A percentile compares a stretch with the other conserved stretches of the same genome.
Conservation (phyloP, 2,113 vertebrate species). For the Elephantulus edwardii region DNA sequence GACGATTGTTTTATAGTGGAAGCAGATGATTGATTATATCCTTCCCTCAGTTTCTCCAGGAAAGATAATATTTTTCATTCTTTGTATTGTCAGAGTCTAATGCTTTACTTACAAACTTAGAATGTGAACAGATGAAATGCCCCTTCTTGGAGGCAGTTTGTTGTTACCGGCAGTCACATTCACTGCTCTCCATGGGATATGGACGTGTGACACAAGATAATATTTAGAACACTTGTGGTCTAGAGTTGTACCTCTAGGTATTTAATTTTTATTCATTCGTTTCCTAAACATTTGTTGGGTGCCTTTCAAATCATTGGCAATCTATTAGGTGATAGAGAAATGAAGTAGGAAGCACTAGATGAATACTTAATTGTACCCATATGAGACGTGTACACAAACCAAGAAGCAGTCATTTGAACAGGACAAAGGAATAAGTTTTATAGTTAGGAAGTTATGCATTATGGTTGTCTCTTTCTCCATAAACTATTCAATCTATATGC, state of each 20-base stretch:
- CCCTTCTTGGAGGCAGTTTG: conserved; percentile 35
- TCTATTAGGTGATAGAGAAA: not conserved
- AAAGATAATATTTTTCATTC: conserved; percentile 60
- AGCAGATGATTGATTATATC: conserved; percentile 49
- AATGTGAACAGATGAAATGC: not conserved
- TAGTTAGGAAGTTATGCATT: too few relatives aligned
- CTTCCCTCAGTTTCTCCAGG: conserved; percentile 36
- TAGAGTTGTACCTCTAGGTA: not conserved
- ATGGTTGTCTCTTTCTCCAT: too few relatives aligned
- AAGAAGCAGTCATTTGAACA: too few relatives aligned
- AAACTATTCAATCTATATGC: too few relatives aligned
- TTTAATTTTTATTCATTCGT: not conserved
- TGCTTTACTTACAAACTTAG: conserved; percentile 57
- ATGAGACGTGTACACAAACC: too few relatives aligned
- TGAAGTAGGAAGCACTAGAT: conserved; percentile 16
- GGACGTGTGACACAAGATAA: not conserved
- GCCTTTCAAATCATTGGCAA: not conserved
- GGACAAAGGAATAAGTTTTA: too few relatives aligned
- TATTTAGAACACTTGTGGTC: not conserved
- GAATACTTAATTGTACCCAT: too few relatives aligned
- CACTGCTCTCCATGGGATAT: not conserved
- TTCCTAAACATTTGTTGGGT: conserved; percentile 36
- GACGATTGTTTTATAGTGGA: conserved; percentile 61
- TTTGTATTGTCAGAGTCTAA: conserved; percentile 36
- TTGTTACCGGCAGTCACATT: not conserved